Percentiles rank a stretch among this genome's conserved stretches.
phyloP scores from a whole-genome alignment of 1,140 invertebrate genomes.

The Bicyclus anynana region DNA sequence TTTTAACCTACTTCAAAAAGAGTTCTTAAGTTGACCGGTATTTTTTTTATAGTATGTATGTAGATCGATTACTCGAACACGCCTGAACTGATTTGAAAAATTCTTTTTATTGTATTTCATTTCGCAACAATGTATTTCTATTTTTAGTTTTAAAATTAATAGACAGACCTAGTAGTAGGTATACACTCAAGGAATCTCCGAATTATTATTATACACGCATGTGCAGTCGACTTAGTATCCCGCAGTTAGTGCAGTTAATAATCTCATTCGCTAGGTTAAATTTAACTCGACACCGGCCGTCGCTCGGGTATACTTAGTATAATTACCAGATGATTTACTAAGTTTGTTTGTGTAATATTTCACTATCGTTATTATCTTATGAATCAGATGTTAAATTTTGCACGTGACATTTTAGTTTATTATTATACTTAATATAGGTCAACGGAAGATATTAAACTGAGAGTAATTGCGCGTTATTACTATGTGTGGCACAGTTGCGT shows the following conservation, averaged over 20 bases:
- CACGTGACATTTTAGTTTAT: slow-evolving; percentile 32
- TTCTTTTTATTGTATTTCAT: no score
- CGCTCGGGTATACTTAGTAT: slow-evolving; percentile 21
- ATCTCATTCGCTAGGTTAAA: neutral
- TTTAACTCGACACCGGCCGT: neutral
- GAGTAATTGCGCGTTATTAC: neutral
- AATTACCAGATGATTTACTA: slow-evolving; percentile 43
- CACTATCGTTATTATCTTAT: slow-evolving; percentile 20
- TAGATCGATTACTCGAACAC: no score
- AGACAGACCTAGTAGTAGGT: no score
- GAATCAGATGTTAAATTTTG: slow-evolving; percentile 42
- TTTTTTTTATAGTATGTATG: no score
- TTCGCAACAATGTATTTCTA: no score
- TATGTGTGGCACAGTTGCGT: no score
- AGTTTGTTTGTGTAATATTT: slow-evolving; percentile 4
- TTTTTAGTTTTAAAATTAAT: no score
- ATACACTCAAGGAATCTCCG: no score
- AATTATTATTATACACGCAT: no score
- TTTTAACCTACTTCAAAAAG: no score
- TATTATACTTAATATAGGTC: slow-evolving; percentile 8
- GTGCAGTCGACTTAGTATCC: neutral
- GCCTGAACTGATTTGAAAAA: no score
- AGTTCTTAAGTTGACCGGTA: no score
- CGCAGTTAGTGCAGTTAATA: neutral
- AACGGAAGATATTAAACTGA: slow-evolving; percentile 8